phyloP scores from a whole-genome alignment of 1,140 invertebrate genomes.

The Ceratina japonica region DNA sequence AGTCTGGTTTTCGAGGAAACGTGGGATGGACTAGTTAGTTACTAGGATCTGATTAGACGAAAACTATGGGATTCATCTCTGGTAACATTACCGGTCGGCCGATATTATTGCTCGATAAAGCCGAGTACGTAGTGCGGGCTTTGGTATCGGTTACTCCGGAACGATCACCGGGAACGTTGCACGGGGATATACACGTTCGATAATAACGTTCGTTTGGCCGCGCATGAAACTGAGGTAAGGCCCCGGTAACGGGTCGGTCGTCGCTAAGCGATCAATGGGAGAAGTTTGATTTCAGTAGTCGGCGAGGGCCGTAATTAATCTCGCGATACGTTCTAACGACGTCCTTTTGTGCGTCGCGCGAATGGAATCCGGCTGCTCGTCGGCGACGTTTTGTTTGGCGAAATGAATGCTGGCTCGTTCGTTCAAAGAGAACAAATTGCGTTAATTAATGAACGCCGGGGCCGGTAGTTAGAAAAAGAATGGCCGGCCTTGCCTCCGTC shows the following conservation, averaged over 20 bases:
- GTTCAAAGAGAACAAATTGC: slow-evolving; percentile 26
- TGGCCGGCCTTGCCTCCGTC: not conserved
- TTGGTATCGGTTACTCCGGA: slow-evolving; percentile 47
- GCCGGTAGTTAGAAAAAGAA: not conserved
- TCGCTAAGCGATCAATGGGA: not conserved
- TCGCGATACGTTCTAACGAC: slow-evolving; percentile 21
- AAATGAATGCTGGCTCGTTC: not conserved
- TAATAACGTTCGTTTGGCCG: slow-evolving; percentile 23
- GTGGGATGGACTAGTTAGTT: slow-evolving; percentile 24
- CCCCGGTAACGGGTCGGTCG: not conserved
- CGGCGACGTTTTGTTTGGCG: slow-evolving; percentile 3
- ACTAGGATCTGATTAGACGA: slow-evolving; percentile 38
- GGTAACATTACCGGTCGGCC: slow-evolving; percentile 42
- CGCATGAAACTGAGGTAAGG: not conserved
- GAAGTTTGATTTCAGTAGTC: not conserved
- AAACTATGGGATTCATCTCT: slow-evolving; percentile 9
- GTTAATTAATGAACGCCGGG: slow-evolving; percentile 40
- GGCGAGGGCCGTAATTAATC: slow-evolving; percentile 23
- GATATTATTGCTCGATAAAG: slow-evolving; percentile 55
- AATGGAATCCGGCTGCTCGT: not conserved
- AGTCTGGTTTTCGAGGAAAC: slow-evolving; percentile 25
- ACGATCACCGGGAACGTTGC: slow-evolving; percentile 17
- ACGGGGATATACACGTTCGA: not conserved
- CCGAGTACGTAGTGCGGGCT: not conserved
- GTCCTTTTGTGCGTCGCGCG: not conserved